Conservation (phyloP, 2,797 vertebrate species). For the Intellagama lesueurii region DNA sequence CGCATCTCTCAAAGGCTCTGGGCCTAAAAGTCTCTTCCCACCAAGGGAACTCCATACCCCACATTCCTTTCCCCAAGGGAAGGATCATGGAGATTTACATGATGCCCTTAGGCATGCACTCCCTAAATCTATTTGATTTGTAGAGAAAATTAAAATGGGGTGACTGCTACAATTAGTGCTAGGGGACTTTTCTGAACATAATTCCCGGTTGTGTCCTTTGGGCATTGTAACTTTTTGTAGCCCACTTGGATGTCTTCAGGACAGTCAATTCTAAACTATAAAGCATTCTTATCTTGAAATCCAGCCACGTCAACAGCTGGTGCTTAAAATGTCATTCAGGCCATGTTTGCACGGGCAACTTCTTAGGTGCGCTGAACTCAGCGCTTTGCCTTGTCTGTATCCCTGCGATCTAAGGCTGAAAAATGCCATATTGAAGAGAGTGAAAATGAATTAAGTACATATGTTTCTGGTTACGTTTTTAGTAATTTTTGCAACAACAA, state of each 20-base stretch:
- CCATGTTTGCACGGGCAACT: constrained; percentile 78
- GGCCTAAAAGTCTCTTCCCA: too few species aligned
- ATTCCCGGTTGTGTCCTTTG: constrained; percentile 59
- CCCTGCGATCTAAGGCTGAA: constrained; percentile 63
- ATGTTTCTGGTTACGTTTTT: too few species aligned
- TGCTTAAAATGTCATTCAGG: constrained; percentile 77
- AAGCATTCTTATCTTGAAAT: constrained; percentile 64
- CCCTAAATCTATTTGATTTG: constrained; percentile 63
- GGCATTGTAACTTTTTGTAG: constrained; percentile 63
- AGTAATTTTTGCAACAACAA: constrained; percentile 25
- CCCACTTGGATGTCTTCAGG: constrained; percentile 46
- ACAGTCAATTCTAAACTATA: constrained; percentile 63
- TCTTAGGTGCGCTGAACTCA: constrained; percentile 73
- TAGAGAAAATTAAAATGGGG: constrained; percentile 50
- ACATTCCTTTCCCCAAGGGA: neutral
- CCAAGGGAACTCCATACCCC: neutral
- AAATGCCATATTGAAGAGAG: constrained; percentile 50
- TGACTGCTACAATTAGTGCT: constrained; percentile 54
- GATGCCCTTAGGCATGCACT: neutral
- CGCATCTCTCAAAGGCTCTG: too few species aligned
- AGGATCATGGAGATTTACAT: neutral
- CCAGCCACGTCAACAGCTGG: constrained; percentile 70
- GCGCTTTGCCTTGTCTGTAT: constrained; percentile 60
- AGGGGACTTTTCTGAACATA: constrained; percentile 46
- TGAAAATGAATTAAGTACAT: constrained; percentile 58